Evolutionary conservation across 2,888 invertebrate species (phyloP).

Genomic region (Piscicola geometra): DNA sequence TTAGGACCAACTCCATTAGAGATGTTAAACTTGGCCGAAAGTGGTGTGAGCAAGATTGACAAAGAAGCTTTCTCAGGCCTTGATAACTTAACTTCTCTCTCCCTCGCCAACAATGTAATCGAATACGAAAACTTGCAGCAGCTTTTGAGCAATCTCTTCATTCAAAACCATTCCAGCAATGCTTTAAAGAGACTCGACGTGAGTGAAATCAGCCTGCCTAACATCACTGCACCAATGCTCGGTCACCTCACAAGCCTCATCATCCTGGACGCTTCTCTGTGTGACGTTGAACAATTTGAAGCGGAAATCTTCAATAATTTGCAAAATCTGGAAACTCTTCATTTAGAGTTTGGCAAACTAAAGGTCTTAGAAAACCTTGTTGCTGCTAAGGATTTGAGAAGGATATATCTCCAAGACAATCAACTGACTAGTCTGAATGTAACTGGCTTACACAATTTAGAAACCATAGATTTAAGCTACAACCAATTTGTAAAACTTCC

Average conservation of each 20-base stretch:
- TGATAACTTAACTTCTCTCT: constrained; percentile 41
- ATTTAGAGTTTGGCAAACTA: constrained; percentile 37
- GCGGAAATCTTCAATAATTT: constrained; percentile 36
- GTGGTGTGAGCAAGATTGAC: constrained; percentile 38
- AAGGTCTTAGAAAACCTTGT: constrained; percentile 32
- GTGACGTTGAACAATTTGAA: constrained; percentile 39
- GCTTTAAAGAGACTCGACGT: constrained; percentile 41
- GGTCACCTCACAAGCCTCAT: constrained; percentile 36
- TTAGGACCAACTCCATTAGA: constrained; percentile 38
- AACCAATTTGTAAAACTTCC: constrained; percentile 33
- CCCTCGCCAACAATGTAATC: constrained; percentile 39
- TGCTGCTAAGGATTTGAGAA: constrained; percentile 32
- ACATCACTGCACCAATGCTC: constrained; percentile 40
- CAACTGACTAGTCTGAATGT: constrained; percentile 31
- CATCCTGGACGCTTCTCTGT: constrained; percentile 40
- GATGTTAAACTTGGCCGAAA: constrained; percentile 40
- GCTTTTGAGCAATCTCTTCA: neutral
- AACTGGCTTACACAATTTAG: constrained; percentile 31
- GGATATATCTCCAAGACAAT: constrained; percentile 37
- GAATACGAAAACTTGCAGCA: constrained; percentile 1
- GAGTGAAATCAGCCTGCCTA: constrained; percentile 40
- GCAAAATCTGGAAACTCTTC: constrained; percentile 36
- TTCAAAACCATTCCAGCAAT: constrained; percentile 22
- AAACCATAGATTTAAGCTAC: constrained; percentile 38
- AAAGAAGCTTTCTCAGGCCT: constrained; percentile 36